Evolutionary conservation across 2,888 invertebrate genomes (phyloP).

Genomic region (Athalia rosae): DNA sequence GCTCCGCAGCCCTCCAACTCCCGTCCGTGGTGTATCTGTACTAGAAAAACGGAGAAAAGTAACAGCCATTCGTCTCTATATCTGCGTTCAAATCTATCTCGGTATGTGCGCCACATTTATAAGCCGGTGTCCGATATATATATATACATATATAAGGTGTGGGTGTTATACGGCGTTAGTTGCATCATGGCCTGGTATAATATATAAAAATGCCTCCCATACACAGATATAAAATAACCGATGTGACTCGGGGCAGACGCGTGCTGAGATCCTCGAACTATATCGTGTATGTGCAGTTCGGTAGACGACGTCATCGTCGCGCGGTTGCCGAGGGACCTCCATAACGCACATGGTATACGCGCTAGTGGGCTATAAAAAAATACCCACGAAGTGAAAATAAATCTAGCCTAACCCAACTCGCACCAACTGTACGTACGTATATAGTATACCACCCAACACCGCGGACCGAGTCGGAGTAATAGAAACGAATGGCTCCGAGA

Average conservation of each 20-base stretch:
- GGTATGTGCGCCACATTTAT: constrained; percentile 25
- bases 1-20: constrained; percentile 33
- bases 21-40: constrained; percentile 54
- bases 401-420: constrained; percentile 63
- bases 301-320: constrained; percentile 48
- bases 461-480: constrained; percentile 55
- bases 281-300: constrained; percentile 40
- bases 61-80: constrained; percentile 16
- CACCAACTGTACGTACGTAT: constrained; percentile 9
- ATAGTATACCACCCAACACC: too few relatives aligned
- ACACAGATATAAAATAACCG: not conserved
- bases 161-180: too few relatives aligned
- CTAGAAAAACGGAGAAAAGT: constrained; percentile 36
- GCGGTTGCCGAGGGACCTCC: constrained; percentile 55
- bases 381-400: constrained; percentile 72
- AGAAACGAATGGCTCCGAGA: constrained; percentile 61
- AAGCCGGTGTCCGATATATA: not conserved
- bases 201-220: not conserved
- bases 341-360: constrained; percentile 58
- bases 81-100: constrained; percentile 10
- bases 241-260: constrained; percentile 51
- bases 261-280: constrained; percentile 55
- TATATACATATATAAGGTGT: too few relatives aligned
- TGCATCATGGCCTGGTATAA: constrained; percentile 7
- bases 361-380: constrained; percentile 67